Conservation (phyloP, 2,888 invertebrate genomes). For the Drosophila picticornis region DNA sequence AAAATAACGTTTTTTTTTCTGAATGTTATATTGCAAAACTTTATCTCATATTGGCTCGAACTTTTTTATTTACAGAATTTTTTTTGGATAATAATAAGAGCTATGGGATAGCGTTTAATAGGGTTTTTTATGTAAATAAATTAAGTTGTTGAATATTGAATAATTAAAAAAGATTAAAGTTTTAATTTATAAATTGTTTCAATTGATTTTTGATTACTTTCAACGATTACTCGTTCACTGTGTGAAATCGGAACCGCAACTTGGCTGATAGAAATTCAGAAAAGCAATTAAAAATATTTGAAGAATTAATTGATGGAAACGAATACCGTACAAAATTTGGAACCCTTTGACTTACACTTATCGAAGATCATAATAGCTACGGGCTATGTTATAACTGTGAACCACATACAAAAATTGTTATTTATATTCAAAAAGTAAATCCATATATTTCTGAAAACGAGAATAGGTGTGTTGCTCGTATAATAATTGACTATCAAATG, state of each 20-base stretch:
- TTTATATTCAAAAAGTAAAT: neutral
- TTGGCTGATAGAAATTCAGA: neutral
- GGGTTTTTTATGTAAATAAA: neutral
- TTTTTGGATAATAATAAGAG: neutral
- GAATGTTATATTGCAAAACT: slow-evolving; percentile 8
- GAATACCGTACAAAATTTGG: neutral
- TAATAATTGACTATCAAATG: neutral
- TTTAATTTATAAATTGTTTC: neutral
- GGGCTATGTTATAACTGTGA: neutral
- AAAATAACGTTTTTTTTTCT: neutral
- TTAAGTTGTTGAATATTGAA: neutral
- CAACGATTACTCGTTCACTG: too few species aligned
- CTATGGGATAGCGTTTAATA: neutral
- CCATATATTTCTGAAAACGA: neutral
- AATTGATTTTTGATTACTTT: too few species aligned
- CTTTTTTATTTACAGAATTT: neutral
- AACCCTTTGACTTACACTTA: neutral
- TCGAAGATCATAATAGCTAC: neutral
- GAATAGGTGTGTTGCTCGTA: too few species aligned
- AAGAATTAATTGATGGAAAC: neutral
- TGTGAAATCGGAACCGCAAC: too few species aligned
- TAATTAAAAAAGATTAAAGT: neutral
- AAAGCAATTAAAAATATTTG: neutral
- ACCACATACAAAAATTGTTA: neutral
- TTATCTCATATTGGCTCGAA: slow-evolving; percentile 14